phyloP scores from a whole-genome alignment of 1,140 invertebrate species.

The Lordiphosa stackelbergi region DNA sequence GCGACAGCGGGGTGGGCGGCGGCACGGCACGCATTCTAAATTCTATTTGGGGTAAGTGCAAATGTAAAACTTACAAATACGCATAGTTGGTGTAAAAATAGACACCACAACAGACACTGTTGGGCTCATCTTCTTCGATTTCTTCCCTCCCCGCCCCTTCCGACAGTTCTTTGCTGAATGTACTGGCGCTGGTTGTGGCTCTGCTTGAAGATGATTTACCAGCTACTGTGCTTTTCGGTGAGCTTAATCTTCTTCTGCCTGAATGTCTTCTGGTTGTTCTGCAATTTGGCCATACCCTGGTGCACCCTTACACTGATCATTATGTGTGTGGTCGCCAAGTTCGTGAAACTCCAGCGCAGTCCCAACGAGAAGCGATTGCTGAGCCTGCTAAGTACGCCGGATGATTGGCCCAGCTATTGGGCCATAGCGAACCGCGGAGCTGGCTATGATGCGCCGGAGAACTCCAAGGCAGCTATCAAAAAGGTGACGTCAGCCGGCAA shows the following conservation, averaged over 20 bases:
- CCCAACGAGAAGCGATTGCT: conserved; percentile 68
- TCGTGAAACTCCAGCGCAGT: conserved; percentile 67
- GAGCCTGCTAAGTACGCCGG: conserved; percentile 46
- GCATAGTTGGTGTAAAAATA: conserved; percentile 40
- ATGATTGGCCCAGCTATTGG: conserved; percentile 68
- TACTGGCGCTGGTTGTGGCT: conserved; percentile 63
- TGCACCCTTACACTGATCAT: conserved; percentile 61
- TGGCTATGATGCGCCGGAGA: conserved; percentile 75
- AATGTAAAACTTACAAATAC: conserved; percentile 16
- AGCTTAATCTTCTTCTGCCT: conserved; percentile 69
- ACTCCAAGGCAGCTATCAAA: conserved; percentile 71
- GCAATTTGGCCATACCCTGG: conserved; percentile 74
- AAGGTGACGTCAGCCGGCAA: conserved; percentile 53
- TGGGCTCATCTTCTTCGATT: conserved; percentile 1
- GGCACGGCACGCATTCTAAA: conserved; percentile 19
- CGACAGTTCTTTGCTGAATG: conserved; percentile 58
- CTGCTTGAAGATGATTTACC: conserved; percentile 72
- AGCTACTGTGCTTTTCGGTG: conserved; percentile 62
- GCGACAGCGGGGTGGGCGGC: conserved; percentile 23
- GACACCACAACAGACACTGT: conserved; percentile 20
- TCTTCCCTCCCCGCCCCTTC: not conserved
- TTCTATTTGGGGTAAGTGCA: conserved; percentile 55
- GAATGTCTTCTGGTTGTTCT: conserved; percentile 73
- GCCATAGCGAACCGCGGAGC: conserved; percentile 71
- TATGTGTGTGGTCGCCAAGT: conserved; percentile 72